Percentiles rank a stretch among this genome's conserved stretches.
Evolutionary conservation across 2,113 vertebrate genomes (phyloP).

Genomic region (Cervus canadensis): DNA sequence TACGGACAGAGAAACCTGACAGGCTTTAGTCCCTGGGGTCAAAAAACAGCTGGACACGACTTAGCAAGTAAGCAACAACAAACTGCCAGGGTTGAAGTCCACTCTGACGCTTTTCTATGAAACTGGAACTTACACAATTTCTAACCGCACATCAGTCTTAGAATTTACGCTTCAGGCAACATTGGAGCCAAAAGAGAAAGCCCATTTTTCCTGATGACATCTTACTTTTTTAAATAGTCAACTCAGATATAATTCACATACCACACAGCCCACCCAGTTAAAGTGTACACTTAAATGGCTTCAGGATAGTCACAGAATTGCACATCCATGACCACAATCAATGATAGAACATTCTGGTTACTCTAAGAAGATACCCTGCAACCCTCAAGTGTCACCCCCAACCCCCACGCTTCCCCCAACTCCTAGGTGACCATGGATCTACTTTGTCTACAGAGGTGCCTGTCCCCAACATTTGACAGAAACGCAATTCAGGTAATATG

Average conservation of each 20-base stretch:
- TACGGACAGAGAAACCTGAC: background rate
- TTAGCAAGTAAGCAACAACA: background rate
- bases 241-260: fast-evolving
- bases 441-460: background rate
- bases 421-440: background rate
- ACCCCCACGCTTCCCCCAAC: fast-evolving
- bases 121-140: background rate
- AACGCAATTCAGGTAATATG: fast-evolving
- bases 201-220: background rate
- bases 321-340: background rate
- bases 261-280: background rate
- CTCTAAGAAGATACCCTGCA: background rate
- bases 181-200: background rate
- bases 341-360: background rate
- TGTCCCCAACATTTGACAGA: background rate
- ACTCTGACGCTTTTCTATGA: fast-evolving
- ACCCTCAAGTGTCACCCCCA: background rate
- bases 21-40: background rate
- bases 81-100: background rate
- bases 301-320: background rate
- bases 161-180: background rate
- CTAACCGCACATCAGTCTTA: background rate
- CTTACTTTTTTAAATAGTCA: background rate
- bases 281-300: background rate
- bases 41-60: background rate